These are phyloP conservation scores for Sciurus niger DNA, from an alignment of 2,113 vertebrate species.

Conservation along the genomic window DNA sequence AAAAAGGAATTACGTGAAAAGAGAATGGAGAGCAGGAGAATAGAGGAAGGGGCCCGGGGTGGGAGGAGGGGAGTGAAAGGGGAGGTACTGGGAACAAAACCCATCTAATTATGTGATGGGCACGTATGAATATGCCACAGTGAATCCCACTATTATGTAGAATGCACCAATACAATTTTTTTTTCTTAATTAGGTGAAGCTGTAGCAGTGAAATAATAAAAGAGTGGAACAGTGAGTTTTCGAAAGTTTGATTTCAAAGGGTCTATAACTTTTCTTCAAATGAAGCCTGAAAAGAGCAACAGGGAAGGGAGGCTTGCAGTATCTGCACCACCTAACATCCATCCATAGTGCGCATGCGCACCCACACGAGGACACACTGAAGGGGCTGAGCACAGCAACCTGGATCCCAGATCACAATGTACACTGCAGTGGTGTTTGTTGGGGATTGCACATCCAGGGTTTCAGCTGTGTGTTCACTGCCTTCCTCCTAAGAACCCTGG, in stretches of 20 bases:
- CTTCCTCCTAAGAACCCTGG: not conserved
- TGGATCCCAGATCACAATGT: not conserved
- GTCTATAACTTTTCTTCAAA: conserved; percentile 1
- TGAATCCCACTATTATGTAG: not conserved
- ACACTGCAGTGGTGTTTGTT: not conserved
- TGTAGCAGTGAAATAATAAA: not conserved
- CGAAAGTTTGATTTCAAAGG: conserved; percentile 35
- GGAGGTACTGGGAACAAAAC: not conserved
- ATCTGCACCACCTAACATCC: rapidly evolving
- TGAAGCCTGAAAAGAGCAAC: not conserved
- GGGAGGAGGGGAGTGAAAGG: not conserved
- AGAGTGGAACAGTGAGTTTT: not conserved
- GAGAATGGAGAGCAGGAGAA: not conserved
- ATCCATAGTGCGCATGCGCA: no score
- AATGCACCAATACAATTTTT: not conserved
- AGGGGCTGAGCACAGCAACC: not conserved
- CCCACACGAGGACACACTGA: not conserved
- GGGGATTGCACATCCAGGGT: not conserved
- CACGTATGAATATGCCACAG: not conserved
- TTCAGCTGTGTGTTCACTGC: not conserved
- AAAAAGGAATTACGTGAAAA: not conserved
- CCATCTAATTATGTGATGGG: not conserved
- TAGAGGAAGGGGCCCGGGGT: not conserved
- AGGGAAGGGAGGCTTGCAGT: not conserved
- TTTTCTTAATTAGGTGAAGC: not conserved